phyloP scores from a whole-genome alignment of 2,797 vertebrate genomes.

The Crenichthys baileyi region DNA sequence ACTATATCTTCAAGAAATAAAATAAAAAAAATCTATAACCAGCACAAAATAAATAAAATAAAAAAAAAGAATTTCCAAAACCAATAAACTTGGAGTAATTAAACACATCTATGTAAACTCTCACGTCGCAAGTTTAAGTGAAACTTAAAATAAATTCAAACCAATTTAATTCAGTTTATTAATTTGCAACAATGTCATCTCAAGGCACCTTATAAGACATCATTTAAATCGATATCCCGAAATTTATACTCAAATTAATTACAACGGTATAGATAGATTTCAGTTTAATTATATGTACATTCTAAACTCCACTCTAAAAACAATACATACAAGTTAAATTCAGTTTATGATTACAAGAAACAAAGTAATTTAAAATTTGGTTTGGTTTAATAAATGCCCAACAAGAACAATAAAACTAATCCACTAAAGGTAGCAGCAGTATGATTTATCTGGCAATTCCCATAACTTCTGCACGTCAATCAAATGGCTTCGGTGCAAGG shows the following conservation, averaged over 20 bases:
- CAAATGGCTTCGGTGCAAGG: neutral
- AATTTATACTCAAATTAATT: neutral
- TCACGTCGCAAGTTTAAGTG: too few species aligned
- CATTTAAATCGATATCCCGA: neutral
- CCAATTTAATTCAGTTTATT: neutral
- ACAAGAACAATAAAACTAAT: neutral
- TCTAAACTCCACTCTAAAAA: neutral
- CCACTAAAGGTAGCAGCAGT: neutral
- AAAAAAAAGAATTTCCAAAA: neutral
- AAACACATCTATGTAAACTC: too few species aligned
- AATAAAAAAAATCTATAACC: neutral
- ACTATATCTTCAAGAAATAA: too few species aligned
- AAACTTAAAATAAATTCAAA: too few species aligned
- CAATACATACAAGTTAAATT: neutral
- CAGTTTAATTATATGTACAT: neutral
- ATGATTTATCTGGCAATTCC: neutral
- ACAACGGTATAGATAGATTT: neutral
- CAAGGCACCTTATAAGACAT: neutral
- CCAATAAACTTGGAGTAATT: neutral
- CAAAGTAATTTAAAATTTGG: neutral
- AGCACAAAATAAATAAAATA: neutral
- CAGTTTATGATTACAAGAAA: neutral
- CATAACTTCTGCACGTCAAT: neutral
- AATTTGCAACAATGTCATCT: neutral
- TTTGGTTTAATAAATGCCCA: neutral